Conservation (phyloP, 1,140 invertebrate genomes). For the Tetramorium simillimum region DNA sequence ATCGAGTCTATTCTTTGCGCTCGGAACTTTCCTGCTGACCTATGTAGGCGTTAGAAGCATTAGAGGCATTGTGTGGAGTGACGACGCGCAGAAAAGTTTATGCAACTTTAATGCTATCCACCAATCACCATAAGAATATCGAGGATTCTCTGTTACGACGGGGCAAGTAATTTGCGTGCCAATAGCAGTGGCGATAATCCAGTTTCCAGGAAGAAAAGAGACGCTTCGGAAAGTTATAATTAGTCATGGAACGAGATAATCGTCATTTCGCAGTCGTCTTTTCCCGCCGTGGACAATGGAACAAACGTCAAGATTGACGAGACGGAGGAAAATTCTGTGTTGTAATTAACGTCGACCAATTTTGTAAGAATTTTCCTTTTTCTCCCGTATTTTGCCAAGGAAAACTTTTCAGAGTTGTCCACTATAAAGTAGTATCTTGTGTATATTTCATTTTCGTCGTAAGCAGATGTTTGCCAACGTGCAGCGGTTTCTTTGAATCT, state of each 20-base stretch:
- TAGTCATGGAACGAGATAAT: neutral
- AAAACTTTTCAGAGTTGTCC: neutral
- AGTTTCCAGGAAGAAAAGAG: neutral
- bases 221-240: constrained; percentile 4
- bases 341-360: constrained; percentile 7
- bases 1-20: neutral
- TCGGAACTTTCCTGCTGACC: neutral
- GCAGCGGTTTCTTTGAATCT: neutral
- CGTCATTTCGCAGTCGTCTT: too few species aligned
- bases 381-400: neutral
- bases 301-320: neutral
- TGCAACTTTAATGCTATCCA: constrained; percentile 7
- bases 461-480: neutral
- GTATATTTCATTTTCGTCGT: constrained; percentile 2
- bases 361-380: neutral
- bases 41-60: neutral
- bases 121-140: constrained; percentile 12
- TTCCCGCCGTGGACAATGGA: neutral
- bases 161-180: constrained; percentile 19
- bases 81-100: constrained; percentile 5
- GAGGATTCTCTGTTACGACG: neutral
- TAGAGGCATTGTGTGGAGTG: constrained; percentile 5
- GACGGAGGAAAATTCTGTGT: neutral
- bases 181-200: neutral
- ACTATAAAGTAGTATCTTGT: neutral